Evolutionary conservation across 2,888 invertebrate genomes (phyloP).

Genomic region (Leptarthrus brevirostris): DNA sequence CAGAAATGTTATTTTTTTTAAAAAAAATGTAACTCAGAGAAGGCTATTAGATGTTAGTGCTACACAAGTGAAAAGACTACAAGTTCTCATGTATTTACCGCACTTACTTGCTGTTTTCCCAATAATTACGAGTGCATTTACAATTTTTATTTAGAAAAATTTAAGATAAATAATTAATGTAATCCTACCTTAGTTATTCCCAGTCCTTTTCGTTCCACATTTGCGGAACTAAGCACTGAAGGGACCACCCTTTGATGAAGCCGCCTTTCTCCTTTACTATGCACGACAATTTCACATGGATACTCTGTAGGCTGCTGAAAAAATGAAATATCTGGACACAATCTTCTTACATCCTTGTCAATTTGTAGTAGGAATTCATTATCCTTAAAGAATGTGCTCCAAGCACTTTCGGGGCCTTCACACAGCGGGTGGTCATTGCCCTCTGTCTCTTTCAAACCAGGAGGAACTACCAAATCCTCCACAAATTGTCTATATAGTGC

Average conservation of each 20-base stretch:
- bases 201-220: conserved; percentile 86
- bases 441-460: conserved; percentile 73
- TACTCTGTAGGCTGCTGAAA: conserved; percentile 94
- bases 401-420: conserved; percentile 92
- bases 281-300: conserved; percentile 84
- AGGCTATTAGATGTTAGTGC: no score
- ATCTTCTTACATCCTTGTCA: conserved; percentile 93
- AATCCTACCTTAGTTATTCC: conserved; percentile 87
- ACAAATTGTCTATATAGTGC: conserved; percentile 85
- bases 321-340: conserved; percentile 97
- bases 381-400: conserved; percentile 96
- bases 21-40: no score
- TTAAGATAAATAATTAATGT: not conserved
- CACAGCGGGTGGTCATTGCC: conserved; percentile 88
- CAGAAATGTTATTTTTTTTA: conserved; percentile 45
- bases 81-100: not conserved
- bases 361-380: conserved; percentile 98
- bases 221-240: conserved; percentile 85
- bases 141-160: no score
- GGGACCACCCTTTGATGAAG: conserved; percentile 90
- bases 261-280: conserved; percentile 83
- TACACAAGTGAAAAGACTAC: no score
- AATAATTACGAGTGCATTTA: not conserved
- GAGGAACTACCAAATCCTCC: conserved; percentile 89
- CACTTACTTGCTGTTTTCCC: conserved; percentile 37